These are phyloP conservation scores for Papilio glaucus DNA, from an alignment of 1,140 invertebrate genomes.

Conservation along the genomic window DNA sequence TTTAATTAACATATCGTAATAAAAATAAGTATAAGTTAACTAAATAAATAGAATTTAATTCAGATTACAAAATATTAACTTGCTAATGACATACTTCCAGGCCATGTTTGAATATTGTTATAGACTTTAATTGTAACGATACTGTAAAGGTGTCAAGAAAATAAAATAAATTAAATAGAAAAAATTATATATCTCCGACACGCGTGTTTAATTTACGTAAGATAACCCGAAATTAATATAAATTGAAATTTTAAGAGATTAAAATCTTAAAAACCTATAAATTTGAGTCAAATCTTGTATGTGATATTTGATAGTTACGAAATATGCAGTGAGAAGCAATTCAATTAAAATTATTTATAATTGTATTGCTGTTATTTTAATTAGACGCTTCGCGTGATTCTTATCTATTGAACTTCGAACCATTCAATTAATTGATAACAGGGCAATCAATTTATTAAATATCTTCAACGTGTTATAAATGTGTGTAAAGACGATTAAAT, in stretches of 20 bases:
- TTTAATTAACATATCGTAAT: background rate
- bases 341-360: background rate
- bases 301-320: background rate
- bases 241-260: background rate
- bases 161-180: background rate
- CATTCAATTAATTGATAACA: constrained; percentile 5
- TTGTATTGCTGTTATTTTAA: background rate
- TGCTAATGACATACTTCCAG: background rate
- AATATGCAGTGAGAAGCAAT: constrained; percentile 16
- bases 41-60: background rate
- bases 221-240: background rate
- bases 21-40: background rate
- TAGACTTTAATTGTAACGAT: background rate
- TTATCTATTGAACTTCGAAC: constrained; percentile 13
- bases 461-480: constrained; percentile 1
- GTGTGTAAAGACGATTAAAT: background rate
- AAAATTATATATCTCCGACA: background rate
- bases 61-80: background rate
- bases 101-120: constrained; percentile 9
- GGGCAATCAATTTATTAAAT: constrained; percentile 14
- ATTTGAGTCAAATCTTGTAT: background rate
- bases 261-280: background rate
- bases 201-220: background rate
- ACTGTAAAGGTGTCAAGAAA: background rate
- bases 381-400: constrained; percentile 1